Base-by-base conservation (phyloP, 2,113 vertebrate species). In the Cyanoderma ruficeps region DNA sequence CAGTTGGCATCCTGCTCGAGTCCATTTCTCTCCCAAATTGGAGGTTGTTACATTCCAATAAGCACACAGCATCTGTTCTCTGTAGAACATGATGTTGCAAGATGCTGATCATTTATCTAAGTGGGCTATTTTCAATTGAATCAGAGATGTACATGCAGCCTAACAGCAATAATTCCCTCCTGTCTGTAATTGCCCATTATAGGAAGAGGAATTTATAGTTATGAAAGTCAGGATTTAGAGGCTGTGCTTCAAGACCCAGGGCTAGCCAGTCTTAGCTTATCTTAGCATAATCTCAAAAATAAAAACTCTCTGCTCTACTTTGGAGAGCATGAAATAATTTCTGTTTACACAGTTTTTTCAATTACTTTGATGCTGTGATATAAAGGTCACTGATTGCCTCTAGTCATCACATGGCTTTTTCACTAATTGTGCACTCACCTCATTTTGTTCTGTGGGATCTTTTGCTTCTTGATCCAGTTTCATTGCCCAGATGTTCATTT, bases 401-500 rank as follows among this genome's bases (percentile, higher is more conserved):
- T 65, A 47, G 96, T 46, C 94, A 84, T 92, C 83, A 84, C 80
- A 27, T 49, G 77, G 80, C 80, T 81, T 82, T 85, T 82, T 90
- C 86, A 46, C 90, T 95, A 89, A 94, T 90, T 75, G 76, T 92
- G 83, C 65, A 5, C 93, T 89, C 72, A 68, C 28, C 2, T 94
- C 72, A 61, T 68, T 89, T 91, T 84, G 65, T 93, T 96, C 68
- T 87, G 37, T 87, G 80, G 82, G 69, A 85, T 92, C 79, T 86
- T 87, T 93, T 77, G 46, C 90, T 84, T 97, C 91, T 91, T 96
- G 85, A 83, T 97, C 78, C 93, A 85, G 56, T 91, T 95, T 89
- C 89, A 10, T 90, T 82, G 77, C 85, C 93, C 92, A 95, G 84
- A 96, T 94, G 89, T 96, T 94, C 67, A 67, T 83, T 90, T 84